Conservation (phyloP, 1,140 invertebrate genomes). For the Cotesia glomerata region DNA sequence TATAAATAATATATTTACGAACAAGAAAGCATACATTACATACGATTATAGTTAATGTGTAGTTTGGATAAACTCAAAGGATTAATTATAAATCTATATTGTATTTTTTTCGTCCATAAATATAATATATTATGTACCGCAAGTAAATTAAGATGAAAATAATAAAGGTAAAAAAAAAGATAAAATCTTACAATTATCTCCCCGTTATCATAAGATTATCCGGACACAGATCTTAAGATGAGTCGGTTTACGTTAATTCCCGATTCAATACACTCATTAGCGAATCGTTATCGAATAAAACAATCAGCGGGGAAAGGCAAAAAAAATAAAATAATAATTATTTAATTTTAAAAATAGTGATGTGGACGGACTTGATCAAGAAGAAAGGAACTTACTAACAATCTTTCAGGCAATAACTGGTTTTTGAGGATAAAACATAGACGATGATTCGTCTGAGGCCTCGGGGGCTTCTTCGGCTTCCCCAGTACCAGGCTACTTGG, state of each 20-base stretch:
- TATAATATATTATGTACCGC: too few relatives aligned
- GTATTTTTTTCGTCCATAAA: background rate
- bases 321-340: too few relatives aligned
- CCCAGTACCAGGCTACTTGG: background rate
- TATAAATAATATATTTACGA: too few relatives aligned
- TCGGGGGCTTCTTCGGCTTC: background rate
- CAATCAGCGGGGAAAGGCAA: background rate
- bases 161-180: background rate
- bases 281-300: slow-evolving; percentile 21
- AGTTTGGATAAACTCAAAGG: too few relatives aligned
- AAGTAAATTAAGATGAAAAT: background rate
- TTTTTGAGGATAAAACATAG: slow-evolving; percentile 21
- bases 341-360: background rate
- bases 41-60: too few relatives aligned
- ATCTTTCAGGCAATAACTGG: slow-evolving; percentile 31
- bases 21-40: too few relatives aligned
- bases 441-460: slow-evolving; percentile 6
- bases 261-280: slow-evolving; percentile 25
- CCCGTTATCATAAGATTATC: slow-evolving; percentile 16
- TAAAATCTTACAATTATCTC: background rate
- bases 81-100: background rate
- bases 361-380: background rate
- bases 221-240: slow-evolving; percentile 3
- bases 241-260: slow-evolving; percentile 6
- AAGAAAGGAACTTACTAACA: slow-evolving; percentile 9